A percentile compares a stretch with the other conserved stretches of the same genome.
These are phyloP conservation scores for Harpagoxenus sublaevis DNA, from an alignment of 2,888 invertebrate species.

Conservation along the genomic window DNA sequence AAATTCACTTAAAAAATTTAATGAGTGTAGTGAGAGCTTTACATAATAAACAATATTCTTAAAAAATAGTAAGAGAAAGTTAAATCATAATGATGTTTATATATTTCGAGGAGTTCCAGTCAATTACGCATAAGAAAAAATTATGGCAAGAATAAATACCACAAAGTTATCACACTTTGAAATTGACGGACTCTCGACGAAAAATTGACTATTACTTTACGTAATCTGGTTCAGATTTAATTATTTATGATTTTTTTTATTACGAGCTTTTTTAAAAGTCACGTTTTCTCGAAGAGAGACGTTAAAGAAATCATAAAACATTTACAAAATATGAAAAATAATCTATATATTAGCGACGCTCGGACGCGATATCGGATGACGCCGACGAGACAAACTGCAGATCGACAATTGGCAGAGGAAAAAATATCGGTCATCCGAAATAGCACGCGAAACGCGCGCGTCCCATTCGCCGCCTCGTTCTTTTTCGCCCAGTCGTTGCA, in stretches of 20 bases:
- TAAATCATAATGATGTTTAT: background rate
- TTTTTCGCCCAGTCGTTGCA: constrained; percentile 36
- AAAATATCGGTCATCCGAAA: constrained; percentile 19
- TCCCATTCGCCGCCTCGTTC: constrained; percentile 16
- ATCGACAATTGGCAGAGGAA: constrained; percentile 2
- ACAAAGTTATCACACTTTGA: background rate
- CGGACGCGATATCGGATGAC: background rate
- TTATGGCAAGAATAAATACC: background rate
- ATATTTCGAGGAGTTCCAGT: background rate
- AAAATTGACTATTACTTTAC: background rate
- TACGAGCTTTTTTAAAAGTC: background rate
- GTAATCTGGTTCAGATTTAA: background rate
- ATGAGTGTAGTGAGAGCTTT: background rate
- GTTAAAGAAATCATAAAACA: background rate
- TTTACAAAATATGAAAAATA: background rate
- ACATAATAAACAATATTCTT: background rate
- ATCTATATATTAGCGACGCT: background rate
- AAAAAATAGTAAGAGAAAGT: background rate
- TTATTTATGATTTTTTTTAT: background rate
- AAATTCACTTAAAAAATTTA: background rate
- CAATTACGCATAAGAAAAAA: background rate
- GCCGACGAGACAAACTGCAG: background rate
- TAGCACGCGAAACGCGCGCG: constrained; percentile 24
- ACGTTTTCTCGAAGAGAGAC: background rate
- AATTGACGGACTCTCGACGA: background rate